A percentile compares a stretch with the other conserved stretches of the same genome.
Conservation (phyloP, 2,797 vertebrate species). For the Potorous gilbertii region DNA sequence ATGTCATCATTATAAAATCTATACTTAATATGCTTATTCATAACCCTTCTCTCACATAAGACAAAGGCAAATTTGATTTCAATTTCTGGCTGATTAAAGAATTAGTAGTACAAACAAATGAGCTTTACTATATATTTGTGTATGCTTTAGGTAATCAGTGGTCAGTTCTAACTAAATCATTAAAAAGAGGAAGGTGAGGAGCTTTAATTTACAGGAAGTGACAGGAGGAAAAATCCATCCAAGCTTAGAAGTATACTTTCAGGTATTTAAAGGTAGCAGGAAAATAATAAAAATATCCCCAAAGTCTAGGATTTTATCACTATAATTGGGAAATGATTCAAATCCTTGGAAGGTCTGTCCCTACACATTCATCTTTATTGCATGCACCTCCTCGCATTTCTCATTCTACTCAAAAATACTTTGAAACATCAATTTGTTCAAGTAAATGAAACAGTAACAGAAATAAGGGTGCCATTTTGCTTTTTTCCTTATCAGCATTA, state of each 20-base stretch:
- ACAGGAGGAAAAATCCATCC: background rate
- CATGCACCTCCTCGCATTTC: background rate
- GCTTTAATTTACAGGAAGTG: background rate
- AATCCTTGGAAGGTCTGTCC: background rate
- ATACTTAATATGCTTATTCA: background rate
- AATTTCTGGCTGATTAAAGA: background rate
- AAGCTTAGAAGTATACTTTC: background rate
- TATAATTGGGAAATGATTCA: background rate
- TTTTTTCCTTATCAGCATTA: slow-evolving; percentile 35
- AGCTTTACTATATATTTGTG: background rate
- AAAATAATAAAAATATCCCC: background rate
- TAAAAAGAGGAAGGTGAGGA: too few relatives aligned
- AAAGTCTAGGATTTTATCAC: background rate
- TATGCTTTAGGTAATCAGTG: background rate
- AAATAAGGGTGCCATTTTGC: background rate
- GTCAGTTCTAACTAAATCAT: background rate
- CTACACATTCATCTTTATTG: background rate
- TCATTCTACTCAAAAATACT: background rate
- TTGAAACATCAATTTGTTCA: background rate
- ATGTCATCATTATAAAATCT: background rate
- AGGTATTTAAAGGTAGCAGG: background rate
- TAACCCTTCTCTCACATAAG: background rate
- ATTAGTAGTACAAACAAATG: background rate
- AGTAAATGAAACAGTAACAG: background rate
- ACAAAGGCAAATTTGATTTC: background rate